Conservation (phyloP, 1,140 invertebrate species). For the Euura saliciscinereae region DNA sequence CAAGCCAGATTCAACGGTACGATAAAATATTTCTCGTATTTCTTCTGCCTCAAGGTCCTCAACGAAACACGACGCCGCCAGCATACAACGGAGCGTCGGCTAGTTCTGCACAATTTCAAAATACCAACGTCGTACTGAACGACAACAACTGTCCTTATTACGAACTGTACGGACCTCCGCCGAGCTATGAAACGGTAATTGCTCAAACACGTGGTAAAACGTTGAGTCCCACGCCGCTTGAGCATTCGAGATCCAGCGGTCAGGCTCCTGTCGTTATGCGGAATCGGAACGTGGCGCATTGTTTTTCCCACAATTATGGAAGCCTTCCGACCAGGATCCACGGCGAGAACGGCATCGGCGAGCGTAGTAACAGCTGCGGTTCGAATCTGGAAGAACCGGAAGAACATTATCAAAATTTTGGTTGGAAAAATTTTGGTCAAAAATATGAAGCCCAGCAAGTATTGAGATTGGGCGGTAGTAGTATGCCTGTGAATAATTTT, state of each 20-base stretch:
- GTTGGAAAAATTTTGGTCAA: not conserved
- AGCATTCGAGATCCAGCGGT: conserved; percentile 29
- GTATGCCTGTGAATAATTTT: not conserved
- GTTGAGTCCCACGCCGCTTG: conserved; percentile 40
- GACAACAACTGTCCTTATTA: conserved; percentile 56
- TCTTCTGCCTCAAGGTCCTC: conserved; percentile 26
- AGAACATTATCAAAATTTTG: not conserved
- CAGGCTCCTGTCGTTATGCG: conserved; percentile 23
- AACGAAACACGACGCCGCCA: conserved; percentile 31
- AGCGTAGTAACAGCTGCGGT: not conserved
- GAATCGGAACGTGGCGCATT: conserved; percentile 32
- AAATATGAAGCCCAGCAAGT: not conserved
- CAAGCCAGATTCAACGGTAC: too few relatives aligned
- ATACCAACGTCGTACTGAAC: conserved; percentile 52
- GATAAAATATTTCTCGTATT: too few relatives aligned
- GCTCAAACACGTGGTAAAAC: conserved; percentile 51
- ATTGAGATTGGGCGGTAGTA: not conserved
- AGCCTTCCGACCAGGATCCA: conserved; percentile 33
- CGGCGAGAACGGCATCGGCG: conserved; percentile 17
- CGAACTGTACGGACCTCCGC: conserved; percentile 59
- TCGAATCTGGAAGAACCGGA: not conserved
- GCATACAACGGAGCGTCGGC: conserved; percentile 25
- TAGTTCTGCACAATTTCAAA: conserved; percentile 51
- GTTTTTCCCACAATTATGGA: conserved; percentile 38
- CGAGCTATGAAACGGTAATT: conserved; percentile 61